Base-by-base conservation (phyloP, 1,140 invertebrate genomes). In the Drosophila ercepeae region DNA sequence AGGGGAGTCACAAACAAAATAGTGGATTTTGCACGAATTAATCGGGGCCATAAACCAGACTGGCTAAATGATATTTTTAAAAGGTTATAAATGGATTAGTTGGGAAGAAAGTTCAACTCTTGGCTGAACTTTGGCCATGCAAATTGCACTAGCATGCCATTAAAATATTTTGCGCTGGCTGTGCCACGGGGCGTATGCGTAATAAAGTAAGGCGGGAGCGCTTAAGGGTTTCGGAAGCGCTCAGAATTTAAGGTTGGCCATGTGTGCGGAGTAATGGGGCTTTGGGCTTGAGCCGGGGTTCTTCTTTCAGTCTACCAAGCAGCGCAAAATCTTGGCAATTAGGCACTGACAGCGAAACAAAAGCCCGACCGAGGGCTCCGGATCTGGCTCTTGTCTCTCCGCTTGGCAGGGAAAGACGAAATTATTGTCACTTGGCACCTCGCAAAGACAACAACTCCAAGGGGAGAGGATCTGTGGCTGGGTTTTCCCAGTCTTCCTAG, bases 401-500 rank as follows among this genome's bases (percentile, higher is more conserved):
- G 32, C 50, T 49, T 58, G 46, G 74, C 55, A 67, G 69, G 61
- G 70, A 77, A 61, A 75, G 58, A 67, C 59, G 71, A 73, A 84
- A 86, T 84, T 84, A 86, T 88, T 86, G 77, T 86, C 82, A 86
- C 82, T 88, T 86, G 82, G 76, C 82, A 86, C 77, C 82, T 82
- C 78, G 59, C 25, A 78, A 52, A 63, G 63, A 63, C 51, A 73
- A 69, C 58, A 72, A 55, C 51, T 54, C 53, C 11, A 69, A 52
- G 59, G 32, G 16, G 53, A 25, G 65, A 36, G 34, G 36, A 36
- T 29, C 42, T 36, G 51, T 29, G 41, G 58, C 19, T 46, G 18
- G 25, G 5, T 9, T 11, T 6, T 25, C 16, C 29, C n/a, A 52
- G 68, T 64, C 74, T 81, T 77, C 57, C 58, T 44, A 82, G 74